phyloP scores from a whole-genome alignment of 2,888 invertebrate genomes.

The Xanthia togata region DNA sequence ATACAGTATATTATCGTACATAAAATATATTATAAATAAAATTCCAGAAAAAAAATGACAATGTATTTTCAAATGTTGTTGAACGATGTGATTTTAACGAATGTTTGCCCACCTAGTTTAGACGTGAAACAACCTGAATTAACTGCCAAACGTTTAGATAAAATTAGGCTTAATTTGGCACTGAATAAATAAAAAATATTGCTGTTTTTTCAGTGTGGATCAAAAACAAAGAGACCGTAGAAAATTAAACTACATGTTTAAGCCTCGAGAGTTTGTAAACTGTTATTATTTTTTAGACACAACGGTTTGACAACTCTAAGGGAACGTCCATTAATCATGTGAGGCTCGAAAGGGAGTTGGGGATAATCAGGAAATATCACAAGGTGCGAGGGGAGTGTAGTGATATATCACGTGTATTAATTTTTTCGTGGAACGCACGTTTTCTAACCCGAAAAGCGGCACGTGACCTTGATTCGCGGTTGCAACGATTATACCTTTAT shows the following conservation, averaged over 20 bases:
- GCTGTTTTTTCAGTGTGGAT: not conserved
- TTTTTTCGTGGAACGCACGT: no score
- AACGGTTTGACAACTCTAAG: not conserved
- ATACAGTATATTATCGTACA: not conserved
- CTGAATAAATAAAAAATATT: not conserved
- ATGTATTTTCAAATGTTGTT: constrained; percentile 18
- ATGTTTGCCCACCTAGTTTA: constrained; percentile 35
- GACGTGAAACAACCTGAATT: not conserved
- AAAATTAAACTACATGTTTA: no score
- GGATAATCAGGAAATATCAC: no score
- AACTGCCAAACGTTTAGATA: constrained; percentile 10
- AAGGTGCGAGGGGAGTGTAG: no score
- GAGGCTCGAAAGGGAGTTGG: no score
- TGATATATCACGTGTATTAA: no score
- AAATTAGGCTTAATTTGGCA: not conserved
- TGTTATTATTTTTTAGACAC: no score
- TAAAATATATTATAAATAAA: constrained; percentile 8
- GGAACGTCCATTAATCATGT: no score
- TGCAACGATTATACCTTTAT: no score
- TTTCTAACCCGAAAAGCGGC: no score
- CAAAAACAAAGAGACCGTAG: not conserved
- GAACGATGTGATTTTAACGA: constrained; percentile 28
- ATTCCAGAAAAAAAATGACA: not conserved
- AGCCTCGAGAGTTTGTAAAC: no score
- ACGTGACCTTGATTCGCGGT: no score